Evolutionary conservation across 1,140 invertebrate species (phyloP).

Genomic region (Hermetia illucens): DNA sequence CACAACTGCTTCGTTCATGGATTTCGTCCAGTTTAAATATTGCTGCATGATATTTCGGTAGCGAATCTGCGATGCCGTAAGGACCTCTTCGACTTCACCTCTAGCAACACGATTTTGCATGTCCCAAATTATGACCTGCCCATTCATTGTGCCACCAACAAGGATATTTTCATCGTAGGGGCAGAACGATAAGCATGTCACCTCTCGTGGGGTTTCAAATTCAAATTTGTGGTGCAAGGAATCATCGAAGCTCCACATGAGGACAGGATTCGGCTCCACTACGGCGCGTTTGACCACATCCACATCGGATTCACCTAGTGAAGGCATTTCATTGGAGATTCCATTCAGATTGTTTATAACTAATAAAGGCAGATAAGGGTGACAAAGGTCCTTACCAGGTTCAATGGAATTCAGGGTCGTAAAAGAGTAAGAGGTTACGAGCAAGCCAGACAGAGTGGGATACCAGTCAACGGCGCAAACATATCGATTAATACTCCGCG

Average conservation of each 20-base stretch:
- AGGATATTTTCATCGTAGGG: conserved; percentile 51
- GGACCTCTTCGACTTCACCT: conserved; percentile 42
- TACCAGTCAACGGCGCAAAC: conserved; percentile 54
- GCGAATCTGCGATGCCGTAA: conserved; percentile 44
- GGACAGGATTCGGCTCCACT: conserved; percentile 42
- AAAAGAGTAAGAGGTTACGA: conserved; percentile 46
- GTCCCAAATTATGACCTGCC: conserved; percentile 60
- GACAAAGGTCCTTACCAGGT: too few relatives aligned
- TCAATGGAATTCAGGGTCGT: too few relatives aligned
- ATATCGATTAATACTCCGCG: conserved; percentile 29
- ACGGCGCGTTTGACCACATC: conserved; percentile 37
- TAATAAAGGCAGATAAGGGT: conserved; percentile 1
- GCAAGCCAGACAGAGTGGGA: conserved; percentile 46
- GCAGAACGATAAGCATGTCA: conserved; percentile 46
- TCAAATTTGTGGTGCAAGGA: conserved; percentile 51
- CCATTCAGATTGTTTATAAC: neutral
- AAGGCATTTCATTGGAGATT: conserved; percentile 30
- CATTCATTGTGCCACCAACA: conserved; percentile 54
- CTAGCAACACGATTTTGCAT: conserved; percentile 48
- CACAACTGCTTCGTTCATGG: conserved; percentile 35
- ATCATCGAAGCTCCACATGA: conserved; percentile 60
- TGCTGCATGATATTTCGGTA: conserved; percentile 43
- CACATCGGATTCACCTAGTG: conserved; percentile 19
- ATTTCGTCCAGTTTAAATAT: conserved; percentile 52
- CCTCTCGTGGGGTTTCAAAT: conserved; percentile 47